Conservation (phyloP, 2,888 invertebrate genomes). For the Eubasilissa splendida region DNA sequence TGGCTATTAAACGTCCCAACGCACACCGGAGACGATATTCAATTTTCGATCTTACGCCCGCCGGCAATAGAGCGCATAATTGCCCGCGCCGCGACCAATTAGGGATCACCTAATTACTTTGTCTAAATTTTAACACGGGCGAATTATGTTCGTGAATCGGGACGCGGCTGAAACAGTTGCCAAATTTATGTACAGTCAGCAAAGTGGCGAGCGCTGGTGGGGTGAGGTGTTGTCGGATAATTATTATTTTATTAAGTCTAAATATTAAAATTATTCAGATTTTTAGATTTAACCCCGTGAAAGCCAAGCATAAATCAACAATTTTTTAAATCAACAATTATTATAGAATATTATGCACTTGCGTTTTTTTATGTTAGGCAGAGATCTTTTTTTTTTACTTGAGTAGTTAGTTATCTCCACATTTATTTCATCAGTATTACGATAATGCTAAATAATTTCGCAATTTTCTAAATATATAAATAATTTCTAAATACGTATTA, state of each 20-base stretch:
- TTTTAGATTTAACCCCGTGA: too few relatives aligned
- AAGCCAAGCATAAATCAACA: too few relatives aligned
- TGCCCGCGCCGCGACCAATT: slow-evolving; percentile 44
- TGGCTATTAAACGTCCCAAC: slow-evolving; percentile 47
- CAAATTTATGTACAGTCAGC: slow-evolving; percentile 43
- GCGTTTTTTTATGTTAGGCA: too few relatives aligned
- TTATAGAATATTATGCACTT: neutral
- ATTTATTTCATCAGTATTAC: too few relatives aligned
- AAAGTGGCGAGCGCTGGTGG: slow-evolving; percentile 4
- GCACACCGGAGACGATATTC: slow-evolving; percentile 42
- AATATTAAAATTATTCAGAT: too few relatives aligned
- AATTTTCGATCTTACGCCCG: slow-evolving; percentile 46
- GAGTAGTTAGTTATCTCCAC: too few relatives aligned
- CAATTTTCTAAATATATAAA: too few relatives aligned
- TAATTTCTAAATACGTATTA: too few relatives aligned
- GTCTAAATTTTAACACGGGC: slow-evolving; percentile 54
- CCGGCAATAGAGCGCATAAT: slow-evolving; percentile 42
- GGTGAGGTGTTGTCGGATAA: neutral
- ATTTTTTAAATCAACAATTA: too few relatives aligned
- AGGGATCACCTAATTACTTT: slow-evolving; percentile 53
- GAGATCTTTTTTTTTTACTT: too few relatives aligned
- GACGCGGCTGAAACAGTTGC: slow-evolving; percentile 38
- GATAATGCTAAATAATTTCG: too few relatives aligned
- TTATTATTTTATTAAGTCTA: neutral
- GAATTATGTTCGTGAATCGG: slow-evolving; percentile 52